Evolutionary conservation across 2,888 invertebrate species (phyloP), one percentile per base, ranked within the genome.

Genomic region (Thera obeliscata): DNA sequence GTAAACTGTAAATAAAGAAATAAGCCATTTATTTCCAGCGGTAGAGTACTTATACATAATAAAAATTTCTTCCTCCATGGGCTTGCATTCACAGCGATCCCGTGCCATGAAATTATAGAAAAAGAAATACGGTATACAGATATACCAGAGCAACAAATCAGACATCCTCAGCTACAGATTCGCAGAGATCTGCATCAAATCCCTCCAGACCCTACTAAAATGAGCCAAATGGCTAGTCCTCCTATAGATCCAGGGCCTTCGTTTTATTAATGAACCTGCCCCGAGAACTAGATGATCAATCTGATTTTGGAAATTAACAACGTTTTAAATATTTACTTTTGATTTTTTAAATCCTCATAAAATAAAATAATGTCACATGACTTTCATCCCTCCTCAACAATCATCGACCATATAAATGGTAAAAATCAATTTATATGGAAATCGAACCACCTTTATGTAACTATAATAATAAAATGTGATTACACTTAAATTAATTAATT

Each of bases 101-200:
- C 22, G 22, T 22, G 22, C 22, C 22, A 22, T 56, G 90, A 93
- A 83, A 90, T 92, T 3, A 90, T 92, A 50, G 91, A 92, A 74
- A 90, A 90, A 78, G 93, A 94, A 74, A 89, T 93, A 81, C 88
- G 93, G 22, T 94, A 90, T 68, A 79, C 86, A n/a, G 94, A 95
- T 41, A 83, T 90, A 67, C 88, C 93, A 56, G 91, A 94, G 72
- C 90, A 84, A 69, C 90, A 87, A 78, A 82, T 92, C 33, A 80
- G 93, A 78, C 93, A 93, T 81, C 95, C 95, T 11, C 94, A 95
- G 78, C 84, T 97, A 54, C 97, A 97, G 81, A 97, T 97, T 65
- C 94, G 97, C 61, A 93, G 97, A 82, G 97, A 97, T 82, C 91
- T 97, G 52, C 95, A 96, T 77, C 94, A 95, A 85, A 90, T 94